Base-by-base conservation (phyloP, 2,888 invertebrate species). In the Plagiodera versicolora region DNA sequence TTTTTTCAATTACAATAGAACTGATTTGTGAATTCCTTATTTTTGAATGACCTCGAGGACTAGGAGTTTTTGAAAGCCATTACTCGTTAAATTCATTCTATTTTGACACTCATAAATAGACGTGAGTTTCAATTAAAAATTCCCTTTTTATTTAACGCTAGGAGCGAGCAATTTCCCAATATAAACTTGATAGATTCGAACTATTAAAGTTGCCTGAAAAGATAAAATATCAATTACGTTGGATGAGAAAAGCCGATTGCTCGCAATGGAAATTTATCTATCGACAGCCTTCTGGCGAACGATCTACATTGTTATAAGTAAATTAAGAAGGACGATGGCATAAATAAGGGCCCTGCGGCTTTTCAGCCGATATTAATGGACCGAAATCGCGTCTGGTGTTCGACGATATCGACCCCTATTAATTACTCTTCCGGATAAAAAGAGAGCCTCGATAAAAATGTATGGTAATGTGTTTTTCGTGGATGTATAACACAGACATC, bases 331-430 rank as follows among this genome's bases (percentile, higher is more conserved):
- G 67, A 66, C 64, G 61, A 61, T 48, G 63, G 62, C 70, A 70
- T 70, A 70, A 70, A 70, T 70, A 70, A 67, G 63, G 64, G 59
- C 65, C 59, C 66, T 57, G 66, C 60, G 61, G 65, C 35, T 55
- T 60, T 59, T 64, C 61, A 51, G 56, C 28, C 54, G 50, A 56
- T 52, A 61, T 63, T 63, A 67, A 68, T 65, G 64, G 60, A 58
- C 61, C 56, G 58, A 63, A 65, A 65, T 72, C 70, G 72, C 69
- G 72, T 70, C 72, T 72, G 72, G 69, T 66, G 63, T 66, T 62
- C 60, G 67, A 69, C 73, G 72, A 72, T 72, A 72, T 68, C 65
- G 67, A 56, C 67, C 71, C 67, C 71, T 70, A 72, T 74, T 74
- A 74, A 74, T 72, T 71, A 70, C 70, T 69, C 65, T 63, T 60